phyloP scores from a whole-genome alignment of 2,113 vertebrate genomes.

The Ceuthmochares aereus region DNA sequence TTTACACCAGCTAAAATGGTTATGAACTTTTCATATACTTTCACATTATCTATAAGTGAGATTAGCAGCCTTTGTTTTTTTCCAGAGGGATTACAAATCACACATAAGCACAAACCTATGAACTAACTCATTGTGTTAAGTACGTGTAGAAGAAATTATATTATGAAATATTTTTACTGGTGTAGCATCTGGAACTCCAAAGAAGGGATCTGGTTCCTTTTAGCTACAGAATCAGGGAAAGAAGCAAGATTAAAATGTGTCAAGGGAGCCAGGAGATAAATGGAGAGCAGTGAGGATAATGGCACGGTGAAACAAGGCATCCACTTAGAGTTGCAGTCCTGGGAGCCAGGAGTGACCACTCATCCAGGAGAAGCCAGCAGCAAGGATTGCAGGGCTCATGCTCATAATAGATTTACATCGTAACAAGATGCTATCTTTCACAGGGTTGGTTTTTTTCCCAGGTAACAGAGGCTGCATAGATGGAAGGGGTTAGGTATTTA shows the following conservation, averaged over 20 bases:
- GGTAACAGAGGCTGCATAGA: background rate
- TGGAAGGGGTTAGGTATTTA: background rate
- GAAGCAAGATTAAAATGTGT: background rate
- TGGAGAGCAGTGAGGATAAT: background rate
- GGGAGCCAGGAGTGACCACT: background rate
- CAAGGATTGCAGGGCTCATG: background rate
- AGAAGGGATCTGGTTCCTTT: background rate
- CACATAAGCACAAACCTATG: background rate
- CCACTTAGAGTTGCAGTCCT: accelerated
- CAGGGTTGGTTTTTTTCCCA: accelerated
- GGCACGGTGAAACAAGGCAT: background rate
- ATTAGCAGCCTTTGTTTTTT: slow-evolving; percentile 25
- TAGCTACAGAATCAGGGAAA: background rate
- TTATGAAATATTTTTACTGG: background rate
- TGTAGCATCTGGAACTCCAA: background rate
- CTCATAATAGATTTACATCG: background rate
- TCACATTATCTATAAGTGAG: background rate
- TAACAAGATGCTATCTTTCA: background rate
- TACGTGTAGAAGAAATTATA: background rate
- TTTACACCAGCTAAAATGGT: background rate
- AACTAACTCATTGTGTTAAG: background rate
- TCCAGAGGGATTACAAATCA: background rate
- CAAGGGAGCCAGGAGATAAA: background rate
- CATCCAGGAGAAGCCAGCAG: background rate
- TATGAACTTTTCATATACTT: background rate